A percentile compares a stretch with the other conserved stretches of the same genome.
Conservation (phyloP, 2,113 vertebrate species). For the Alces alces region DNA sequence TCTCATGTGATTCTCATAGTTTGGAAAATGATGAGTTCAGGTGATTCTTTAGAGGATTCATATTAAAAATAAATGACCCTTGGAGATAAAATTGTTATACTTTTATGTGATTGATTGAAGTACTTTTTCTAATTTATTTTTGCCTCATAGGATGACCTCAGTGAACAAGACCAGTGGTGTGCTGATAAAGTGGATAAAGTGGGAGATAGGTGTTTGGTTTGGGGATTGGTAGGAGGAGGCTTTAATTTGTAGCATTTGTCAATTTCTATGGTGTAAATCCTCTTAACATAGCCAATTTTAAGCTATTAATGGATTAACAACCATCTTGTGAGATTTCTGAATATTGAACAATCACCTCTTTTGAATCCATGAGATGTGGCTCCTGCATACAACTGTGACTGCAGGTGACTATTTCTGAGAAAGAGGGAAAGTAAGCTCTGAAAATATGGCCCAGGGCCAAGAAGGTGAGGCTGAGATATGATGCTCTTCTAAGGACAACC, state of each 20-base stretch:
- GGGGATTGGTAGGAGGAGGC: neutral
- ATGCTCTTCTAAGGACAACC: neutral
- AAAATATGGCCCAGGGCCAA: neutral
- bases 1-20: neutral
- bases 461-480: neutral
- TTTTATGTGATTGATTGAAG: neutral
- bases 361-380: neutral
- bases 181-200: neutral
- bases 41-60: neutral
- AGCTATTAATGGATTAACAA: neutral
- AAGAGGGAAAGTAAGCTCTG: neutral
- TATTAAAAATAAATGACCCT: neutral
- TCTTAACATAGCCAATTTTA: neutral
- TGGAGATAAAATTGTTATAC: neutral
- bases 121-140: neutral
- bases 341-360: neutral
- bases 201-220: rapidly evolving
- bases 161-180: neutral
- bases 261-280: neutral
- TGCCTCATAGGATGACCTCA: neutral
- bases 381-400: neutral
- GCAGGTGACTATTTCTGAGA: neutral
- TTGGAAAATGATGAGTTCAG: neutral
- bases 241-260: neutral
- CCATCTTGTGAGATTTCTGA: neutral